phyloP scores from a whole-genome alignment of 2,113 vertebrate genomes.

The Xenus cinereus region DNA sequence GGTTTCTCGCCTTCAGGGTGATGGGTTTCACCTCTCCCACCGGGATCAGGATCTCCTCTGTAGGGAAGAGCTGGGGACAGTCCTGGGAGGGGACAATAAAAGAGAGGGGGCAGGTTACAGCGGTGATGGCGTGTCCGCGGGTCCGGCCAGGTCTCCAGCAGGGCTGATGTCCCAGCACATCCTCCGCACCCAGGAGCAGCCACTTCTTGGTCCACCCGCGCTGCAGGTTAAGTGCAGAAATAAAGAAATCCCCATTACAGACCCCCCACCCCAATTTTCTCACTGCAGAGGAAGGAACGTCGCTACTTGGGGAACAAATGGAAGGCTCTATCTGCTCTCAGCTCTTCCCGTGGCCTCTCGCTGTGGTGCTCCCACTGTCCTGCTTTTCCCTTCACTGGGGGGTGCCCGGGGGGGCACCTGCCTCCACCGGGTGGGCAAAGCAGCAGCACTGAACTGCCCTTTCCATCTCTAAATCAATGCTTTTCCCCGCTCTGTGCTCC shows the following conservation, averaged over 20 bases:
- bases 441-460: fast-evolving
- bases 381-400: not conserved
- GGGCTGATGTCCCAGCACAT: not conserved
- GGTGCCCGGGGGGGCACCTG: not conserved
- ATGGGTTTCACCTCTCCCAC: constrained; percentile 96
- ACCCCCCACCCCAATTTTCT: not conserved
- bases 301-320: not conserved
- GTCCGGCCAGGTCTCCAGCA: not conserved
- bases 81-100: constrained; percentile 75
- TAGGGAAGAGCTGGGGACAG: constrained; percentile 95
- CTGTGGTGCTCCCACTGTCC: not conserved
- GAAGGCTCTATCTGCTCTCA: not conserved
- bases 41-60: constrained; percentile 93
- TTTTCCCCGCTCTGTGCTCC: not conserved
- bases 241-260: not conserved
- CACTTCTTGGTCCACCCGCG: fast-evolving
- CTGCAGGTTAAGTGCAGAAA: not conserved
- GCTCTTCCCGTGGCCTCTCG: not conserved
- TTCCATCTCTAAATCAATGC: not conserved
- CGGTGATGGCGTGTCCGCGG: fast-evolving
- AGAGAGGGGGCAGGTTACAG: not conserved
- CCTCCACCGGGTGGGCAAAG: not conserved
- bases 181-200: not conserved
- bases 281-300: not conserved
- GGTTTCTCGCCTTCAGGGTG: constrained; percentile 92